These are phyloP conservation scores for Muraenolepis orangiensis DNA, from an alignment of 2,797 vertebrate species.

Conservation along the genomic window DNA sequence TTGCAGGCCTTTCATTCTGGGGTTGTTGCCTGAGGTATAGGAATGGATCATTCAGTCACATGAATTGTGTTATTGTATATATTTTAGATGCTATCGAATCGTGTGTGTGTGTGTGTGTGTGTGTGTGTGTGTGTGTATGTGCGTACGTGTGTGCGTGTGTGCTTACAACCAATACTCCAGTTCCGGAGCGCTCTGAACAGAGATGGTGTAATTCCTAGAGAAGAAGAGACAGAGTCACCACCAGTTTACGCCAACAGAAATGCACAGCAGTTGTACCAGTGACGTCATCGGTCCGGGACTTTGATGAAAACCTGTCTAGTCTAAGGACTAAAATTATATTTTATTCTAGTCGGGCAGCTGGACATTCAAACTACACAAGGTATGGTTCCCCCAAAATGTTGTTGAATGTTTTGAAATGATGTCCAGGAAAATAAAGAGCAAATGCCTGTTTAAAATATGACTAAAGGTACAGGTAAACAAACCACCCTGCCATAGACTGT, in stretches of 20 bases:
- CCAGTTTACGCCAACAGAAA: too few species aligned
- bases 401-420: too few species aligned
- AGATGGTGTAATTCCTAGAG: conserved; percentile 14
- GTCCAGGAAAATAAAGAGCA: neutral
- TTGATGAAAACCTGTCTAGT: neutral
- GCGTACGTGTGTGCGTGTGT: neutral
- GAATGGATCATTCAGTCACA: too few species aligned
- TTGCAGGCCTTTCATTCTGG: too few species aligned
- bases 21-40: too few species aligned
- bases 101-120: neutral
- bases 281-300: neutral
- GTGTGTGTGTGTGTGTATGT: neutral
- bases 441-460: neutral
- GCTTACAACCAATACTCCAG: conserved; percentile 85
- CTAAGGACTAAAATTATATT: neutral
- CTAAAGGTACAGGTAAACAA: neutral
- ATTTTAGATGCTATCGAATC: too few species aligned
- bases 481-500: neutral
- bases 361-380: neutral
- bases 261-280: too few species aligned
- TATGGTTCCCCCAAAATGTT: neutral
- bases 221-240: neutral
- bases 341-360: neutral
- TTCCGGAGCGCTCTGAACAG: conserved; percentile 57
- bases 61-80: too few species aligned